phyloP scores from a whole-genome alignment of 2,888 invertebrate species.

The Heteropelma amictum region DNA sequence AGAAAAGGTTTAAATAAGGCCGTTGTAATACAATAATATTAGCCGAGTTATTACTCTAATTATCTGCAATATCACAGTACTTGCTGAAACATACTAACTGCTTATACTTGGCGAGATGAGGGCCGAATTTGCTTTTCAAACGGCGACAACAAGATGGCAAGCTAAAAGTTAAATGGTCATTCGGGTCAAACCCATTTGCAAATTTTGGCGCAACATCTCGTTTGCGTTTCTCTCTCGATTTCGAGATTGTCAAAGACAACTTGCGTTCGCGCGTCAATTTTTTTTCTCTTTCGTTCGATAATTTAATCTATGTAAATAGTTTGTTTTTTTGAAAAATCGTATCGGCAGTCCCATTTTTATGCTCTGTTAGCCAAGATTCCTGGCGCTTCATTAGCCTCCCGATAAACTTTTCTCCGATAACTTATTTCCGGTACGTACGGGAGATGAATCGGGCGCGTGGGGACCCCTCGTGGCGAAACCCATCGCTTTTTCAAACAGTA shows the following conservation, averaged over 20 bases:
- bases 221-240: conserved; percentile 15
- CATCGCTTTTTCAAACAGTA: too few species aligned
- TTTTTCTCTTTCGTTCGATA: too few species aligned
- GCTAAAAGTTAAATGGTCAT: conserved; percentile 42
- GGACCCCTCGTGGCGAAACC: too few species aligned
- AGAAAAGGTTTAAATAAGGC: conserved; percentile 60
- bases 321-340: too few species aligned
- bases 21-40: conserved; percentile 61
- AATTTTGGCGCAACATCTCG: conserved; percentile 33
- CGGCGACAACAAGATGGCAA: conserved; percentile 62
- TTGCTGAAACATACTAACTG: conserved; percentile 75
- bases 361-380: too few species aligned
- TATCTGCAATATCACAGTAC: conserved; percentile 78
- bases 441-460: too few species aligned
- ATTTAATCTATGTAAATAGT: too few species aligned
- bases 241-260: conserved; percentile 20
- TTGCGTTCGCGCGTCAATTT: too few species aligned
- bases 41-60: conserved; percentile 74
- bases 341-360: too few species aligned
- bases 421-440: too few species aligned
- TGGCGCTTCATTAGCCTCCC: too few species aligned
- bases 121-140: conserved; percentile 62
- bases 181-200: conserved; percentile 36
- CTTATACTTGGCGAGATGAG: conserved; percentile 67
- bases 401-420: too few species aligned